Evolutionary conservation across 2,113 vertebrate genomes (phyloP).

Genomic region (Leptosomus discolor): DNA sequence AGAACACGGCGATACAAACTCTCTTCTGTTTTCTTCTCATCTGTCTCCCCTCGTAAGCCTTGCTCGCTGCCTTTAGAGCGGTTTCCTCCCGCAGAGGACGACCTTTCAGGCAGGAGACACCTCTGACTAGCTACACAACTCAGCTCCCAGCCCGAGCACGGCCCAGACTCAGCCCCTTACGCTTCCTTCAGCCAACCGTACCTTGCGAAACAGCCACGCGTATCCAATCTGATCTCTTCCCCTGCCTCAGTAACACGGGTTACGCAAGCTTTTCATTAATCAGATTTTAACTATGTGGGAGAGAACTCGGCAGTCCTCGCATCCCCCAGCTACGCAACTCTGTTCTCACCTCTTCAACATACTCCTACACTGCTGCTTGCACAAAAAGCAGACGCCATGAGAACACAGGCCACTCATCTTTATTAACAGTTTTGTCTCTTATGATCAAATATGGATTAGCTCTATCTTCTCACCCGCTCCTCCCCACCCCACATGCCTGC

Average conservation of each 20-base stretch:
- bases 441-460: constrained; percentile 11
- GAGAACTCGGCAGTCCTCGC: background rate
- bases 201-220: background rate
- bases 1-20: background rate
- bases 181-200: background rate
- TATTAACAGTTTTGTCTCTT: constrained; percentile 13
- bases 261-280: constrained; percentile 41
- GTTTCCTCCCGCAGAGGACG: background rate
- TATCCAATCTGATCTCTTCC: background rate
- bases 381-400: background rate
- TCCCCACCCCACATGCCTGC: background rate
- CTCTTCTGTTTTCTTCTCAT: background rate
- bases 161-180: background rate
- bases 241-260: background rate
- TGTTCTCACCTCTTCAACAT: constrained; percentile 26
- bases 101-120: background rate
- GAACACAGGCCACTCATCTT: constrained; percentile 29
- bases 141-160: background rate
- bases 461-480: background rate
- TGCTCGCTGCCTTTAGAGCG: background rate
- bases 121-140: accelerated
- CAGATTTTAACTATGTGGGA: constrained; percentile 29
- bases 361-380: constrained; percentile 34
- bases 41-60: background rate
- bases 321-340: background rate